Conservation (phyloP, 2,113 vertebrate species). For the Bos javanicus region DNA sequence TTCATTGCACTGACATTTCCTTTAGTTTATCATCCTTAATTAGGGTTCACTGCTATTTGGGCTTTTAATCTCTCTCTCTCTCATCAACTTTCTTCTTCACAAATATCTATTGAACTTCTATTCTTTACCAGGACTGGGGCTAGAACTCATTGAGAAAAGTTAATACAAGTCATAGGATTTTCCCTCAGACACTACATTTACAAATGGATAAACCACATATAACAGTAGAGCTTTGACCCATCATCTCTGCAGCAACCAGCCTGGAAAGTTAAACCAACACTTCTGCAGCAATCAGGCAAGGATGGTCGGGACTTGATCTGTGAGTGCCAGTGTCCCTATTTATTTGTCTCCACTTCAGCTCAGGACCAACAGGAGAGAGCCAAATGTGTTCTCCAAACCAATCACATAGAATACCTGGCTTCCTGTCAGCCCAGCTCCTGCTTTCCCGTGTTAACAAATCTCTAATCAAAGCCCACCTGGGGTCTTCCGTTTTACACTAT, state of each 20-base stretch:
- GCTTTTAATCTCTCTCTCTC: neutral
- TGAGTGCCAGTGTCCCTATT: neutral
- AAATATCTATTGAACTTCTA: neutral
- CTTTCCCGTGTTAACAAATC: neutral
- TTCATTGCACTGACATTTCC: neutral
- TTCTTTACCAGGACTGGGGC: neutral
- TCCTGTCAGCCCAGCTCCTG: neutral
- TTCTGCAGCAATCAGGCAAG: neutral
- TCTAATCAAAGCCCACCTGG: neutral
- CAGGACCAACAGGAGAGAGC: neutral
- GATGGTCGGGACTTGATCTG: neutral
- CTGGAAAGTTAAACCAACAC: neutral
- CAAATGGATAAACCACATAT: neutral
- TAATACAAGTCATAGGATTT: neutral
- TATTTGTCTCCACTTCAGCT: neutral
- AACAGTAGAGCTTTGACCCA: neutral
- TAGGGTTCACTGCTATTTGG: neutral
- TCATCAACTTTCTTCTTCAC: neutral
- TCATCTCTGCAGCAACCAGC: neutral
- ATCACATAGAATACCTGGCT: neutral
- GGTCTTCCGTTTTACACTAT: neutral
- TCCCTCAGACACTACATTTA: neutral
- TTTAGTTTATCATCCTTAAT: neutral
- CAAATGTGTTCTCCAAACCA: neutral
- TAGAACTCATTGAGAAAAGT: neutral